Conservation (phyloP, 2,113 vertebrate species). For the Crotalus helleri region DNA sequence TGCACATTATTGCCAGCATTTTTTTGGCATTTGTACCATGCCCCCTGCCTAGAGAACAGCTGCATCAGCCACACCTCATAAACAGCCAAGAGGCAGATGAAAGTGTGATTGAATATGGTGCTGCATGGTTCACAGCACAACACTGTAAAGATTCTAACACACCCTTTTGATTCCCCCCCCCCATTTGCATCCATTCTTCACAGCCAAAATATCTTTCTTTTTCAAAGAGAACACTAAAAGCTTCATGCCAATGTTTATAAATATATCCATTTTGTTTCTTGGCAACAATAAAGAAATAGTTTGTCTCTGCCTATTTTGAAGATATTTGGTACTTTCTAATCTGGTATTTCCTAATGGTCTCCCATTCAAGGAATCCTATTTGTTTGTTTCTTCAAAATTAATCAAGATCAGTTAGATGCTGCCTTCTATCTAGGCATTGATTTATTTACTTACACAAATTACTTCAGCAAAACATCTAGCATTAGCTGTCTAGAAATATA, state of each 20-base stretch:
- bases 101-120: neutral
- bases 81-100: slow-evolving; percentile 20
- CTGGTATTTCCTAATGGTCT: neutral
- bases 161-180: neutral
- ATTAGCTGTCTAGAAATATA: neutral
- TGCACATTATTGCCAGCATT: slow-evolving; percentile 1
- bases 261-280: neutral
- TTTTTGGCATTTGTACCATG: slow-evolving; percentile 16
- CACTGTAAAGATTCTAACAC: slow-evolving; percentile 1
- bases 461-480: neutral
- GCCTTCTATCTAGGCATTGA: neutral
- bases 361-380: neutral
- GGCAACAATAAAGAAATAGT: neutral
- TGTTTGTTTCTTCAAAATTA: neutral
- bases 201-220: neutral
- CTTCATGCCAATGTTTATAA: neutral
- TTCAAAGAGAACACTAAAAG: neutral
- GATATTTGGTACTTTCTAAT: neutral
- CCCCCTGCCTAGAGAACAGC: slow-evolving; percentile 34
- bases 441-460: neutral
- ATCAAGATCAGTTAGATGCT: neutral
- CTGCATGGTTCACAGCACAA: slow-evolving; percentile 10
- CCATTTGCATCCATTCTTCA: slow-evolving; percentile 17
- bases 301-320: neutral
- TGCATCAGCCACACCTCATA: slow-evolving; percentile 25